These are phyloP conservation scores for Manis pentadactyla DNA, from an alignment of 2,797 vertebrate species.

Conservation along the genomic window DNA sequence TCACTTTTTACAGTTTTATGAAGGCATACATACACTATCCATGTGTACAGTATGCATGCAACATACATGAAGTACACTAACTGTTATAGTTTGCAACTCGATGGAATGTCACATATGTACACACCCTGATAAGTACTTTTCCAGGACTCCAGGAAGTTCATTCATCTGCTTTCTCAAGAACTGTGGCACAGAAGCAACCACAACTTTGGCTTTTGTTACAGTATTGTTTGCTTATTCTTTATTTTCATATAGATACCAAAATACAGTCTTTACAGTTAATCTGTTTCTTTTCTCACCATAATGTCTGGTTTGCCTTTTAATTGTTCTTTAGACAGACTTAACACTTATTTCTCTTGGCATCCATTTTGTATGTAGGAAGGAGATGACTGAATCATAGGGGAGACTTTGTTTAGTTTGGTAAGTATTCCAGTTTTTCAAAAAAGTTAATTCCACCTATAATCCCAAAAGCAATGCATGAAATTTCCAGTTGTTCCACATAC, in stretches of 20 bases:
- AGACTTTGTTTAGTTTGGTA: constrained; percentile 2
- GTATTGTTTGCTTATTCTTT: constrained; percentile 10
- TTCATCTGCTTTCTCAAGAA: not conserved
- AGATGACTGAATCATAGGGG: not conserved
- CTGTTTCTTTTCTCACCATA: not conserved
- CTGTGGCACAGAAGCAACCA: not conserved
- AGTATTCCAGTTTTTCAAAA: not conserved
- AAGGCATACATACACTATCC: not conserved
- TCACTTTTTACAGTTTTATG: constrained; percentile 16
- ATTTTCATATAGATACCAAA: not conserved
- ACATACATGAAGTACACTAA: not conserved
- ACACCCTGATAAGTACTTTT: not conserved
- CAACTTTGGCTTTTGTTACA: not conserved
- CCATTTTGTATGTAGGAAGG: not conserved
- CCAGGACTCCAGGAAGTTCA: not conserved
- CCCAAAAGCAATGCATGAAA: not conserved
- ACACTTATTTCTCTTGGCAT: not conserved
- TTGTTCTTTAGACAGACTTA: not conserved
- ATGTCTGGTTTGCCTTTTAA: constrained; percentile 10
- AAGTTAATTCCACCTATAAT: not conserved
- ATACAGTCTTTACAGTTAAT: not conserved
- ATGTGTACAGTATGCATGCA: not conserved
- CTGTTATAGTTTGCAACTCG: not conserved
- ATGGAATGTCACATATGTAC: not conserved
- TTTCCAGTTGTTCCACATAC: not conserved